Evolutionary conservation across 2,113 vertebrate genomes (phyloP), one percentile per base, ranked within the genome.

Genomic region (Himantopus leucocephalus): DNA sequence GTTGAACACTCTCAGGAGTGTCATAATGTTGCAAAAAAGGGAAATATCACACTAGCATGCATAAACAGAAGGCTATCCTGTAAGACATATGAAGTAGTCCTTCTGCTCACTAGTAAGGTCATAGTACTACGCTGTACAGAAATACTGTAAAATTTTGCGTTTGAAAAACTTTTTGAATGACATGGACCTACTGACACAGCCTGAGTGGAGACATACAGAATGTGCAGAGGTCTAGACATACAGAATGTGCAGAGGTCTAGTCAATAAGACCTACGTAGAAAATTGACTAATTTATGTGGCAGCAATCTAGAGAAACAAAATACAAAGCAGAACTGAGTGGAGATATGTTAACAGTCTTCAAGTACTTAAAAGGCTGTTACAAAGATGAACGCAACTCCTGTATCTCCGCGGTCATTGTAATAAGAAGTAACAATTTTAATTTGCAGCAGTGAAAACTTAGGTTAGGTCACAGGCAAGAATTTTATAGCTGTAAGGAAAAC

Each of bases 171-270:
- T 72, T 60, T 47, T 66, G 45, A 55, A 71, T 56, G 29, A 55
- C 41, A 24, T 0, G 0, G 30, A 48, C 12, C 26, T 59, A 17
- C 41, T 52, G 63, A 52, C 53, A 58, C 0, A 2, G 30, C 6
- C 26, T 68, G 64, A 34, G 16, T 30, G 19, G 8, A 81, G 32
- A 47, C 41, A 41, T 66, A 29, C 9, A 52, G 39, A 37, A 63
- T 41, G 35, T 50, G 19, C 22, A 76, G 59, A 76, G 6, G 17
- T 76, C 7, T 47, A 27, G 13, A 47, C 41, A 41, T 66, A 29
- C 9, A 52, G 39, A 37, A 63, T 41, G 35, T 50, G 19, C 22
- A 76, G 59, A 76, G 6, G 17, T 76, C 7, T 47, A 27, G 13
- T 56, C 30, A 37, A 11, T 18, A 32, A 53, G 43, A 64, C 26